These are phyloP conservation scores for Urocyon cinereoargenteus DNA, from an alignment of 2,797 vertebrate species.

Conservation along the genomic window DNA sequence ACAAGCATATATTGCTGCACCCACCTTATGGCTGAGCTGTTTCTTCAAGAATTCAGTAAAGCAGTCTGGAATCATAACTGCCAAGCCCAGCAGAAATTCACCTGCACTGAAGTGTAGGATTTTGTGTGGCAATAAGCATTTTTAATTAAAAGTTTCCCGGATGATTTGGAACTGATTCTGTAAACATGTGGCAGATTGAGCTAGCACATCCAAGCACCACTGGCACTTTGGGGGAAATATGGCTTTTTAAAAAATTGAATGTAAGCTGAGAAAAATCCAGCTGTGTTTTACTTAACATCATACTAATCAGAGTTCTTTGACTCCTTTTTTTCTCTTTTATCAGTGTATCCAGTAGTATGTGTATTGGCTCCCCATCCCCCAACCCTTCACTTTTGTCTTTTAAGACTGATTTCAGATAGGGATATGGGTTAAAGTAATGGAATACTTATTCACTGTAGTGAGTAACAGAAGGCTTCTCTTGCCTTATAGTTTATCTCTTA, in stretches of 20 bases:
- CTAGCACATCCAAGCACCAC: neutral
- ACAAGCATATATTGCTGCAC: neutral
- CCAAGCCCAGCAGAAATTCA: slow-evolving; percentile 74
- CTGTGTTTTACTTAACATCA: slow-evolving; percentile 70
- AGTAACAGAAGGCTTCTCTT: slow-evolving; percentile 81
- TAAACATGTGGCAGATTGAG: slow-evolving; percentile 69
- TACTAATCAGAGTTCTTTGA: slow-evolving; percentile 76
- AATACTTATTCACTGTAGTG: slow-evolving; percentile 73
- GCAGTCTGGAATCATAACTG: slow-evolving; percentile 13
- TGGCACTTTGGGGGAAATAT: slow-evolving; percentile 20
- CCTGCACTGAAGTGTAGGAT: slow-evolving; percentile 60
- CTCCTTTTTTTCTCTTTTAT: slow-evolving; percentile 12
- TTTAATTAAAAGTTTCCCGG: slow-evolving; percentile 80
- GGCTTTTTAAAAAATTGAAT: slow-evolving; percentile 55
- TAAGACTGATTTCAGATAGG: slow-evolving; percentile 47
- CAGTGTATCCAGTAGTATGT: neutral
- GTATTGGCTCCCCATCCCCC: neutral
- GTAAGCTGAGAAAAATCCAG: slow-evolving; percentile 70
- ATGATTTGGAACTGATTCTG: slow-evolving; percentile 70
- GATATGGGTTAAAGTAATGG: slow-evolving; percentile 48
- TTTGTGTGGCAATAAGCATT: slow-evolving; percentile 79
- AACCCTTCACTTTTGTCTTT: slow-evolving; percentile 75
- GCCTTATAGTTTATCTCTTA: slow-evolving; percentile 83
- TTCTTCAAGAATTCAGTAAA: neutral
- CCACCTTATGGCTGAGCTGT: neutral